These are phyloP conservation scores for Julus scanicus DNA, from an alignment of 2,888 invertebrate genomes.

Conservation along the genomic window DNA sequence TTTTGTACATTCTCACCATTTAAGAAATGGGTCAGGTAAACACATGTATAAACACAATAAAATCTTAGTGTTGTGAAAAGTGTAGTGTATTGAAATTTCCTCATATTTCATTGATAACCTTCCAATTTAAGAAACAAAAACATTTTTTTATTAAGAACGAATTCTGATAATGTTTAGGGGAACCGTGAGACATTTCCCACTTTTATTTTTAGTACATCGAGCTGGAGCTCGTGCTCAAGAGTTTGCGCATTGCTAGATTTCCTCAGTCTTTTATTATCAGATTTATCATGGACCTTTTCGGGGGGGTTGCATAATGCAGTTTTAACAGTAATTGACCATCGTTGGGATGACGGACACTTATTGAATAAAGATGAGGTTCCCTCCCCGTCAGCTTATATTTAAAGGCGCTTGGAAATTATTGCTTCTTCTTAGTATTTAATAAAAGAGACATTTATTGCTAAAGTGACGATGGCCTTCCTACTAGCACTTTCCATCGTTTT, in stretches of 20 bases:
- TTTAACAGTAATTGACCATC: conserved; percentile 6
- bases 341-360: background rate
- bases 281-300: background rate
- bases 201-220: too few relatives aligned
- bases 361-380: conserved; percentile 37
- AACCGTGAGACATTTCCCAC: too few relatives aligned
- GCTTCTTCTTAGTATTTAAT: conserved; percentile 36
- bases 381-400: conserved; percentile 44
- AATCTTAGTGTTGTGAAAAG: too few relatives aligned
- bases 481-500: background rate
- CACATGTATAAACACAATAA: too few relatives aligned
- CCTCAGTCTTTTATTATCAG: background rate
- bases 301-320: background rate
- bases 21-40: too few relatives aligned
- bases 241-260: background rate
- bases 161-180: too few relatives aligned
- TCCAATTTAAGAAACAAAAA: too few relatives aligned
- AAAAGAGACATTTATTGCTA: conserved; percentile 36
- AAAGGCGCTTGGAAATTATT: conserved; percentile 32
- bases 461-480: conserved; percentile 10
- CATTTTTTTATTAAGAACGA: too few relatives aligned
- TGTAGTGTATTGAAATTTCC: too few relatives aligned
- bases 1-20: background rate
- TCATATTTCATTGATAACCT: too few relatives aligned
- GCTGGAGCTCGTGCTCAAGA: background rate